Percentiles rank a stretch among this genome's conserved stretches.
Evolutionary conservation across 2,797 vertebrate species (phyloP).

Genomic region (Cossypha niveicapilla): DNA sequence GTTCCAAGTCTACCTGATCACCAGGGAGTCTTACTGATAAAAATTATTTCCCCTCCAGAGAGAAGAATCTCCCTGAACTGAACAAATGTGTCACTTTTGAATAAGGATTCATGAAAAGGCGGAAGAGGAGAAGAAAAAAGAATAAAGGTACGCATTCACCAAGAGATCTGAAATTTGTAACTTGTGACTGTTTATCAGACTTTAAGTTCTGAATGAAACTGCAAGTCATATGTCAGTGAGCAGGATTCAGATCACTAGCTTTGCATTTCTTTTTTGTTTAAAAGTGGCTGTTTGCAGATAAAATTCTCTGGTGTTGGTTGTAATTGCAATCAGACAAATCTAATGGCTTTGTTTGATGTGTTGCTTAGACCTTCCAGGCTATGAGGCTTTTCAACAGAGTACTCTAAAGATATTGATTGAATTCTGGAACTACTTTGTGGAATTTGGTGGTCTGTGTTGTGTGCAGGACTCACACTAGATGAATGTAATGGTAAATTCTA

Average conservation of each 20-base stretch:
- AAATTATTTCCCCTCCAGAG: slow-evolving; percentile 79
- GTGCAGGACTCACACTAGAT: not conserved
- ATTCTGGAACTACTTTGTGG: not conserved
- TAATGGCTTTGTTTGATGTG: not conserved
- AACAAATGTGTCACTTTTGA: slow-evolving; percentile 80
- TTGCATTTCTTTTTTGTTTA: not conserved
- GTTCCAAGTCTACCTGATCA: slow-evolving; percentile 80
- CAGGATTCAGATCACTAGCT: slow-evolving; percentile 3
- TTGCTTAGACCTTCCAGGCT: not conserved
- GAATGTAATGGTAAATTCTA: not conserved
- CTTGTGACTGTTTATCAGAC: slow-evolving; percentile 65
- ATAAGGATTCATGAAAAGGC: slow-evolving; percentile 75
- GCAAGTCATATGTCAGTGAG: slow-evolving; percentile 15
- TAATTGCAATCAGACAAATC: not conserved
- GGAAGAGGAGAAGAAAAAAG: slow-evolving; percentile 58
- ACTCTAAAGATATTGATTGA: not conserved
- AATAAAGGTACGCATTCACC: slow-evolving; percentile 70
- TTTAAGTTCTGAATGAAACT: slow-evolving; percentile 58
- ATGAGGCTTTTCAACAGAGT: not conserved
- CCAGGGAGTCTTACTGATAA: slow-evolving; percentile 82
- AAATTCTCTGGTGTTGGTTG: not conserved
- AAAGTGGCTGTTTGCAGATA: slow-evolving; percentile 13
- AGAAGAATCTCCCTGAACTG: slow-evolving; percentile 76
- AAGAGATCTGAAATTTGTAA: slow-evolving; percentile 63
- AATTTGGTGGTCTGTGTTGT: not conserved